A percentile compares a stretch with the other conserved stretches of the same genome.
Conservation (phyloP, 2,797 vertebrate species). For the Garrulus glandarius region DNA sequence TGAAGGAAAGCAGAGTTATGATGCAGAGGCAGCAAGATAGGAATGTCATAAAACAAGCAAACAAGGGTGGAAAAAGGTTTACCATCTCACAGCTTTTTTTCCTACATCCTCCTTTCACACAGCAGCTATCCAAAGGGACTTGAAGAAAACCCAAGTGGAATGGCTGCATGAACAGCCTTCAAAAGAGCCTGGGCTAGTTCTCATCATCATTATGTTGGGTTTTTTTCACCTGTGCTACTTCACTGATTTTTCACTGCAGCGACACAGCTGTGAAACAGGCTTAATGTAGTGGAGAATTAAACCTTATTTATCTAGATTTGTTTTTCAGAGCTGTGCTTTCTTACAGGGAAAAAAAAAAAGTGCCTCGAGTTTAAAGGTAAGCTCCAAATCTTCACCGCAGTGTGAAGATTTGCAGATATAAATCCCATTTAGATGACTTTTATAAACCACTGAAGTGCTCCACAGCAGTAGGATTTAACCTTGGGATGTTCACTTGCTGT, state of each 20-base stretch:
- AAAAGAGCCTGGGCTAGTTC: not conserved
- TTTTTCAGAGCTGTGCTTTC: not conserved
- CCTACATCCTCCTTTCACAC: not conserved
- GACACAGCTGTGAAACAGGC: slow-evolving; percentile 6
- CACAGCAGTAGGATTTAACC: slow-evolving; percentile 37
- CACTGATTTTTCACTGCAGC: slow-evolving; percentile 16
- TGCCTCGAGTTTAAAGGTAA: not conserved
- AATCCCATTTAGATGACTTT: slow-evolving; percentile 20
- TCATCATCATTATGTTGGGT: rapidly evolving
- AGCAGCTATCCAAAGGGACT: not conserved
- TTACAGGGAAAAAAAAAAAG: not conserved
- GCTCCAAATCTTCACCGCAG: not conserved
- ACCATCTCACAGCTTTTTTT: not conserved
- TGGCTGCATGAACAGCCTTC: not conserved
- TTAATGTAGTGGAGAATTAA: slow-evolving; percentile 33
- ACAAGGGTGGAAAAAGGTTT: not conserved
- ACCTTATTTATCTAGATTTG: not conserved
- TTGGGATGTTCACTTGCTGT: slow-evolving; percentile 54
- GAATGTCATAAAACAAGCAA: not conserved
- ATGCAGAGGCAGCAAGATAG: not conserved
- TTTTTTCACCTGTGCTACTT: not conserved
- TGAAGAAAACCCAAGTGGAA: not conserved
- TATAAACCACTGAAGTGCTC: not conserved
- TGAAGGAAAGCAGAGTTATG: slow-evolving; percentile 14
- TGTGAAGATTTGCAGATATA: not conserved